Conservation (phyloP, 2,888 invertebrate genomes). For the Rhagophthalmus giganteus region DNA sequence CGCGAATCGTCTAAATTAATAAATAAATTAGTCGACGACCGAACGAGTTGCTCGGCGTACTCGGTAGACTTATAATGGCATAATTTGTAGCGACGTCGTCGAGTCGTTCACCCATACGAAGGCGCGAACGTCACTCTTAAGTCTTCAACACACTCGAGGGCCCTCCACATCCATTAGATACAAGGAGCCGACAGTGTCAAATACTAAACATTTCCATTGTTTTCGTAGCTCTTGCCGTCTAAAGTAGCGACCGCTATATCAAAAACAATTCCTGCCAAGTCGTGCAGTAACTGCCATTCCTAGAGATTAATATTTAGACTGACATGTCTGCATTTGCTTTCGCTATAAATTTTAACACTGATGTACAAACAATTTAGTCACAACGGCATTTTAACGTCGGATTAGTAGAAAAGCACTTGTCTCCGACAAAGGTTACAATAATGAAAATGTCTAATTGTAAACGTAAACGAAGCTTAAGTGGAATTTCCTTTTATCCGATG, state of each 20-base stretch:
- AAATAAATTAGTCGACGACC: too few species aligned
- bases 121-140: slow-evolving; percentile 22
- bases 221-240: slow-evolving; percentile 28
- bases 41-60: too few species aligned
- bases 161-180: slow-evolving; percentile 40
- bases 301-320: slow-evolving; percentile 19
- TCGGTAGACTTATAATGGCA: slow-evolving; percentile 15
- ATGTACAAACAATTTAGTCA: slow-evolving; percentile 6
- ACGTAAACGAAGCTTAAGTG: too few species aligned
- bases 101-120: slow-evolving; percentile 12
- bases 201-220: slow-evolving; percentile 42
- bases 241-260: slow-evolving; percentile 34
- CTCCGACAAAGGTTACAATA: too few species aligned
- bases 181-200: slow-evolving; percentile 38
- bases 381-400: slow-evolving; percentile 2
- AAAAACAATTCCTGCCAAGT: slow-evolving; percentile 21
- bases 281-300: slow-evolving; percentile 28
- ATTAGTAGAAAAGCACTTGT: slow-evolving; percentile 1
- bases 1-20: too few species aligned
- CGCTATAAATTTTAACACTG: slow-evolving; percentile 10
- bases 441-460: too few species aligned
- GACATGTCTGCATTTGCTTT: slow-evolving; percentile 8
- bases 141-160: slow-evolving; percentile 33
- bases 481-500: too few species aligned
- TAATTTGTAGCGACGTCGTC: slow-evolving; percentile 26